Evolutionary conservation across 2,113 vertebrate genomes (phyloP).

Genomic region (Aleadryas rufinucha): DNA sequence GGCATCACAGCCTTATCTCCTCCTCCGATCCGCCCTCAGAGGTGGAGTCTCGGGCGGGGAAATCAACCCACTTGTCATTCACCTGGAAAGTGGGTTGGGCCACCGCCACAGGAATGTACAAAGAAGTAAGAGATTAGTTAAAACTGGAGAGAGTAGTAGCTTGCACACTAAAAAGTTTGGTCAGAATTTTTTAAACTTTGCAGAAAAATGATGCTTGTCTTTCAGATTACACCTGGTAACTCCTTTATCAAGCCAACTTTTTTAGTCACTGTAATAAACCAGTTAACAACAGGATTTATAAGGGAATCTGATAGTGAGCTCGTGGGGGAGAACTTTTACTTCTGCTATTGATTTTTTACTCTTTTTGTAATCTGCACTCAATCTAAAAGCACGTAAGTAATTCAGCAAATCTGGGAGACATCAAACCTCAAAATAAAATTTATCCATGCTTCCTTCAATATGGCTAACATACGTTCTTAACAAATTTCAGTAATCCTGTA

Average conservation of each 20-base stretch:
- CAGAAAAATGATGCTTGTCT: neutral
- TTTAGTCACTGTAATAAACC: neutral
- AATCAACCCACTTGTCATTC: no score
- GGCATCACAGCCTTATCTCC: no score
- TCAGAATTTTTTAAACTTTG: neutral
- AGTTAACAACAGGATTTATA: neutral
- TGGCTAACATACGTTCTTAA: conserved; percentile 71
- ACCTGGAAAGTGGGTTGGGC: no score
- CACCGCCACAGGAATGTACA: neutral
- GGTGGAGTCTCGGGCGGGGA: no score
- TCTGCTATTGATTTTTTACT: neutral
- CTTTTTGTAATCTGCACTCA: conserved; percentile 7
- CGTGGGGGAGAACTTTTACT: neutral
- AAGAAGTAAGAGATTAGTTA: neutral
- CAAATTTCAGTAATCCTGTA: conserved; percentile 58
- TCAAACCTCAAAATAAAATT: conserved; percentile 46
- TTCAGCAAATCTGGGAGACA: conserved; percentile 48
- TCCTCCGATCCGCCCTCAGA: no score
- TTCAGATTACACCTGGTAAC: neutral
- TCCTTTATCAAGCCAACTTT: neutral
- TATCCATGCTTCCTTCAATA: conserved; percentile 56
- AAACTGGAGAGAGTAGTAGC: neutral
- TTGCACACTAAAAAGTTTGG: neutral
- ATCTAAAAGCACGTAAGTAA: neutral
- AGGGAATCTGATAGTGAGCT: neutral